A percentile compares a stretch with the other conserved stretches of the same genome.
Evolutionary conservation across 2,888 invertebrate genomes (phyloP).

Genomic region (Lasioglossum figueresi): DNA sequence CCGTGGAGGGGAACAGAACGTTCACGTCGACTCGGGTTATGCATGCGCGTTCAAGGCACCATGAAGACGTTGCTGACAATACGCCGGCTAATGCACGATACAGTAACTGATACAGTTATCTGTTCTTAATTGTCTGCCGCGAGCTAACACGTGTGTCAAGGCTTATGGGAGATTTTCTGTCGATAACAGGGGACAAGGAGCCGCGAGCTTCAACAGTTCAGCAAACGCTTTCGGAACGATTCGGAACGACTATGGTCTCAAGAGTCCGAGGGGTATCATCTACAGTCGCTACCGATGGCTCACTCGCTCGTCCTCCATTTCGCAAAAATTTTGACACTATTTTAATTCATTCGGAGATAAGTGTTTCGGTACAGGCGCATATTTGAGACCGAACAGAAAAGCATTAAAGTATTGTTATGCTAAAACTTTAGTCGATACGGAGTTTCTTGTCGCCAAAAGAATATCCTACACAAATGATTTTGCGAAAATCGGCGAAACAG

Average conservation of each 20-base stretch:
- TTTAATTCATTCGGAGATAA: too few species aligned
- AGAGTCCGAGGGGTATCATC: background rate
- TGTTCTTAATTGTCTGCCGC: slow-evolving; percentile 61
- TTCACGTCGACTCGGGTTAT: slow-evolving; percentile 35
- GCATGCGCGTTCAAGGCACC: slow-evolving; percentile 35
- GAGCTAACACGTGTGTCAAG: slow-evolving; percentile 53
- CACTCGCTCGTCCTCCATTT: background rate
- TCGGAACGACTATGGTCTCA: background rate
- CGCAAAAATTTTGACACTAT: background rate
- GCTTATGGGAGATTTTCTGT: slow-evolving; percentile 39
- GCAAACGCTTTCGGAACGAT: background rate
- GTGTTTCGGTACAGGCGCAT: too few species aligned
- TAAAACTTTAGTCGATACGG: too few species aligned
- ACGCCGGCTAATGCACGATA: slow-evolving; percentile 52
- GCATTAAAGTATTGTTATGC: too few species aligned
- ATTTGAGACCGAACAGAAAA: too few species aligned
- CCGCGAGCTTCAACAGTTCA: slow-evolving; percentile 4
- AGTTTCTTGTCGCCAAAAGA: too few species aligned
- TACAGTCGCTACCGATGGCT: background rate
- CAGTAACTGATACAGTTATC: slow-evolving; percentile 70
- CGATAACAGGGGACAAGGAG: slow-evolving; percentile 42
- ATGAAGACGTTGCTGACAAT: slow-evolving; percentile 63
- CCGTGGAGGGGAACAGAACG: slow-evolving; percentile 5
- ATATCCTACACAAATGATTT: too few species aligned
- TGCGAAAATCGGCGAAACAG: too few species aligned